Evolutionary conservation across 2,888 invertebrate species (phyloP), one percentile per base, ranked within the genome.

Genomic region (Stictocephala bisonia): DNA sequence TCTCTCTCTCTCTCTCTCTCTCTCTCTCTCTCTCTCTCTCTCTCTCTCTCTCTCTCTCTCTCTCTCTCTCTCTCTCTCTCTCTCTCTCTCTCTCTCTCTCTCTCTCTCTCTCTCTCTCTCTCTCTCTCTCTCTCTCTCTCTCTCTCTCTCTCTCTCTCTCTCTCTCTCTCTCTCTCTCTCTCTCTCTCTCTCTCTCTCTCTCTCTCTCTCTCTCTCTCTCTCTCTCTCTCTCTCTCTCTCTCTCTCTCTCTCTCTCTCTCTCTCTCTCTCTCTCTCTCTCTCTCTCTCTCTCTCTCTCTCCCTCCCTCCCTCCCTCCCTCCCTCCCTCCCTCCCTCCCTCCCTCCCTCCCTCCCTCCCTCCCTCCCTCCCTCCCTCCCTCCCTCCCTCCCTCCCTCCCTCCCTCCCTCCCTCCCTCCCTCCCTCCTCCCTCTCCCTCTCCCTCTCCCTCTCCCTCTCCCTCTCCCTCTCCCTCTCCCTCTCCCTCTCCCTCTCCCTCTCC

Each of bases 31-130:
- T 66, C 56, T 51, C 31, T 24, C 31, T 24, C 64, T 40, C 71
- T 56, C 51, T 71, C 74, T 75, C 58, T 78, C 77, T 78, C 76
- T 78, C 78, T 79, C 18, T 58, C 41, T 78, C 71, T 71, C 76
- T 67, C 53, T 58, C 66, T 64, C 58, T 74, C 78, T 80, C 80
- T 81, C 80, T 80, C 80, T 76, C 74, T 72, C 75, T 68, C 35
- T 41, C 58, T 69, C 69, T 73, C 73, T 74, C 41, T 70, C 72
- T 40, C 73, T 31, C 48, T 68, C 66, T 58, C 73, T 60, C 70
- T 22, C 69, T 51, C 40, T 29, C 53, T 64, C 71, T 70, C 74
- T 66, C 56, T 74, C 74, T 68, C 67, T 71, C 48, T 60, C 73
- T 71, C 60, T 69, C 64, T 71, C 66, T 44, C 64, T 66, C 73